Evolutionary conservation across 2,113 vertebrate species (phyloP).

Genomic region (Peromyscus maniculatus): DNA sequence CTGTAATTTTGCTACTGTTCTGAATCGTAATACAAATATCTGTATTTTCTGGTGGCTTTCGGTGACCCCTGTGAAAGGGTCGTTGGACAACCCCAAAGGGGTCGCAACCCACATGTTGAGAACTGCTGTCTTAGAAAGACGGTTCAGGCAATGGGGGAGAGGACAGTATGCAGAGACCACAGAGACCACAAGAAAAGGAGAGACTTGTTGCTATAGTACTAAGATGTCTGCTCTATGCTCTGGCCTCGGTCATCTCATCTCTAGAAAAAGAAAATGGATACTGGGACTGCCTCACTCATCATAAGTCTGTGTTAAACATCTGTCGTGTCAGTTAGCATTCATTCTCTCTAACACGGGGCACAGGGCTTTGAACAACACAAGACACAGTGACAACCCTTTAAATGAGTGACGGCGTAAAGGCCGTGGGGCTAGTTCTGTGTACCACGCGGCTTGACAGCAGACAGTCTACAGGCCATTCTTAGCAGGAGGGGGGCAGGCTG

Average conservation of each 20-base stretch:
- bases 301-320: background rate
- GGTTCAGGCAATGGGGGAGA: background rate
- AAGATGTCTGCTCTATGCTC: background rate
- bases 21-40: background rate
- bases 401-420: accelerated
- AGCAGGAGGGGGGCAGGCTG: accelerated
- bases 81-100: too few relatives aligned
- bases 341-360: background rate
- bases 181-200: background rate
- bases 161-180: background rate
- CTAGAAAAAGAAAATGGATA: background rate
- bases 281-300: background rate
- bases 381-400: accelerated
- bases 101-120: background rate
- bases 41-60: background rate
- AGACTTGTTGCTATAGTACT: background rate
- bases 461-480: background rate
- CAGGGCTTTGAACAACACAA: background rate
- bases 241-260: background rate
- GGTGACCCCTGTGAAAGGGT: background rate
- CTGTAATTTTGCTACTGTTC: background rate
- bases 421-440: background rate
- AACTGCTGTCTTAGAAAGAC: background rate
- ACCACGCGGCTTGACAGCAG: too few relatives aligned
- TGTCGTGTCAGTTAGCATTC: background rate